A percentile compares a stretch with the other conserved stretches of the same genome.
Conservation (phyloP, 2,888 invertebrate genomes). For the Mactromeris polynyma region DNA sequence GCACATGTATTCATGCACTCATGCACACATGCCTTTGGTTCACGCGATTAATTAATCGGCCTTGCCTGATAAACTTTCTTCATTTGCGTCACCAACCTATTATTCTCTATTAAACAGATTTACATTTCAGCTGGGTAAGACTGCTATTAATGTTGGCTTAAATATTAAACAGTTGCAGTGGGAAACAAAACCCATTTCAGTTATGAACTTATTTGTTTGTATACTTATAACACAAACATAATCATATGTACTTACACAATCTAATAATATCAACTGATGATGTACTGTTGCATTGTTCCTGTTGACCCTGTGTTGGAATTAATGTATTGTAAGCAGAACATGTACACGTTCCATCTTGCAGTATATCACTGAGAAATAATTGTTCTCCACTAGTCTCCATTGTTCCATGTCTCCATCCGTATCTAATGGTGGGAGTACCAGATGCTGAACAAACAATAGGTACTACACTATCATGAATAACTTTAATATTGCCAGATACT, state of each 20-base stretch:
- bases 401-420: background rate
- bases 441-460: slow-evolving; percentile 9
- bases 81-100: no score
- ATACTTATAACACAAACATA: no score
- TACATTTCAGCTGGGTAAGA: no score
- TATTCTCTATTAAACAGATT: no score
- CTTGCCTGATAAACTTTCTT: no score
- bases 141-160: no score
- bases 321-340: background rate
- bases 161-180: no score
- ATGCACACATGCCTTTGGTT: no score
- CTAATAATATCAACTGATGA: background rate
- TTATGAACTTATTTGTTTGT: no score
- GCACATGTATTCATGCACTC: background rate
- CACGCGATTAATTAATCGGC: no score
- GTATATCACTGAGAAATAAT: background rate
- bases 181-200: no score
- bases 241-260: background rate
- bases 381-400: background rate
- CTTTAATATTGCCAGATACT: background rate
- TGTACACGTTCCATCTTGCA: background rate
- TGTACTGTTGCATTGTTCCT: background rate
- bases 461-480: background rate
- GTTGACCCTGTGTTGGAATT: background rate
- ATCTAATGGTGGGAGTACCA: background rate